Base-by-base conservation (phyloP, 2,113 vertebrate genomes). In the Triplophysa siluroides region DNA sequence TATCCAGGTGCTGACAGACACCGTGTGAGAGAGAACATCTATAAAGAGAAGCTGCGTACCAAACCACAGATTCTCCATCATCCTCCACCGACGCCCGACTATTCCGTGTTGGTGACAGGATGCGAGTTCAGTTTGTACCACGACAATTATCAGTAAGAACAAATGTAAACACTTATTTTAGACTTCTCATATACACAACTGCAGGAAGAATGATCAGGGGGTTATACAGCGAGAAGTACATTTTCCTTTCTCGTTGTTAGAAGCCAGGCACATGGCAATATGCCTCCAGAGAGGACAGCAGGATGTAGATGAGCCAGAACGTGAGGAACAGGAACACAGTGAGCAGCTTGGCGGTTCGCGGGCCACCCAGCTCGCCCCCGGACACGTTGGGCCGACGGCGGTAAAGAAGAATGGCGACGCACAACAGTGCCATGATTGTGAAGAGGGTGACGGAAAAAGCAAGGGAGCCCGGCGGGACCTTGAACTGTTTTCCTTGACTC, bases 371-470 rank as follows among this genome's bases (percentile, higher is more conserved):
- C 87, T 95, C 94, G n/a, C 89, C 94, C 10, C 87, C 91, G 0
- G 93, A 80, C 41, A 93, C 85, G 0, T 85, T 73, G 18, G 89
- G 62, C 69, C 93, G 90, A 14, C 94, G 90, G 72, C 94, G 93
- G 86, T 94, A 95, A 81, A 95, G 90, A 70, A 95, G 91, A 77
- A 88, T 86, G 73, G 88, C 0, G 66, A 91, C 90, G 4, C 81
- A 83, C 43, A 91, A 4, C 83, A 95, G 16, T 16, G 94, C 94
- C 86, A 94, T 89, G 65, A 92, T 81, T 83, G 93, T 94, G 89
- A 93, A 95, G 76, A 95, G 84, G 47, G 94, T 95, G 86, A 95
- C 94, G 1, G 94, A 94, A 86, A 95, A 94, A 66, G 94, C 94
- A 87, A 95, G 88, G 2, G 93, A 95, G 70, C 94, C 94, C 0